These are phyloP conservation scores for Luperina nickerlii DNA, from an alignment of 2,888 invertebrate species.

Conservation along the genomic window DNA sequence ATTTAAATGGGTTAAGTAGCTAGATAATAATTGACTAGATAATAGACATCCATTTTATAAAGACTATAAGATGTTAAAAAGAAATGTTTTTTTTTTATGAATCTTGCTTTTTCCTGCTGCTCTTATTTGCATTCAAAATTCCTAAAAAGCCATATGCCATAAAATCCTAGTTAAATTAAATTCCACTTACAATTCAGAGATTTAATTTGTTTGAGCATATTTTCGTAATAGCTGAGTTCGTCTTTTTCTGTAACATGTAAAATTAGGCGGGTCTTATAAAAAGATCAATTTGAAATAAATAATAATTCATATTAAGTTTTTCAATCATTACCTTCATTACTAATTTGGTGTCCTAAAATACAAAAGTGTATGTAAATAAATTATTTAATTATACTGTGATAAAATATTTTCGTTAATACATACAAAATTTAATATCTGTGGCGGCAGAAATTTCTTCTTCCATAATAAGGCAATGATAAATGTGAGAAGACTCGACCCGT, in stretches of 20 bases:
- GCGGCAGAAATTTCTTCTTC: neutral
- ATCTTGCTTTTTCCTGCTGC: neutral
- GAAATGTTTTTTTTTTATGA: neutral
- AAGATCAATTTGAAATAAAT: neutral
- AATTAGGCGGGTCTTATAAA: neutral
- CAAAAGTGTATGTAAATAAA: constrained; percentile 26
- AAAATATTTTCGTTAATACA: neutral
- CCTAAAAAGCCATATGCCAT: no score
- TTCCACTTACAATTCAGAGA: constrained; percentile 35
- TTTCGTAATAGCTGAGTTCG: constrained; percentile 62
- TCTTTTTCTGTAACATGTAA: constrained; percentile 64
- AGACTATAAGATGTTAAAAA: neutral
- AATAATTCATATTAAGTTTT: neutral
- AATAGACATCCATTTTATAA: neutral
- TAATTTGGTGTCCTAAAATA: constrained; percentile 69
- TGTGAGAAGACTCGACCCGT: neutral
- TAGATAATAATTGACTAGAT: neutral
- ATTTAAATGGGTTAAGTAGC: fast-evolving
- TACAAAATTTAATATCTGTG: neutral
- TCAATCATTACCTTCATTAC: constrained; percentile 70
- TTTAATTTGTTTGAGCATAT: constrained; percentile 48
- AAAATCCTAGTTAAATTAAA: neutral
- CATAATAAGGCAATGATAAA: neutral
- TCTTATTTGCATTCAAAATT: neutral
- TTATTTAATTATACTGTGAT: neutral